Base-by-base conservation (phyloP, 1,140 invertebrate species). In the Pseudoatta argentina region DNA sequence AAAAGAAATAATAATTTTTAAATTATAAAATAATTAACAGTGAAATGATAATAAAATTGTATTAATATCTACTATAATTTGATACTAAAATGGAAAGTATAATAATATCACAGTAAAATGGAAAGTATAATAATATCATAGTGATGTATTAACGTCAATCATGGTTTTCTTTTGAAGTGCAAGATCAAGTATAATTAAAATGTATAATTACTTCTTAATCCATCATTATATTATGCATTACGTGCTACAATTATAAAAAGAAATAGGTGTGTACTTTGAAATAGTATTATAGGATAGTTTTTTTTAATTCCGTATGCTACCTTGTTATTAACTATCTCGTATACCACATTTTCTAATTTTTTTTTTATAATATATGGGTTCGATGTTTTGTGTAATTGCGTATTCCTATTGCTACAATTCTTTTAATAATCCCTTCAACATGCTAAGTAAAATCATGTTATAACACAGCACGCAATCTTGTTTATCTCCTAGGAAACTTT, bases 161-260 rank as follows among this genome's bases (percentile, higher is more conserved):
- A 30, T 51, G 12, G 7, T 61, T 48, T 73, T 59, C 3, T 39
- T 39, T 59, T 21, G 16, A 39, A 27, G 1, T 59, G 14, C 27
- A n/a, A 63, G 2, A 83, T 51, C 61, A 61, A 51, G 2, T 59
- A 16, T 30, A 82, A 82, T 82, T 82, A 34, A 73, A 30, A 16
- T 44, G 21, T 44, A 55, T 51, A 83, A 83, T 73, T 83, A 83
- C n/a, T 73, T 51, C 18, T 59, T 27, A 55, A 75, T 51, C 57
- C 16, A 75, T 75, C 4, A 57, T 44, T 34, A 82, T 82, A 75
- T 75, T 83, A 75, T 21, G 14, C 30, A 6, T 30, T 73, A 75
- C 39, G 21, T 57, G 55, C 55, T 27, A 75, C 39, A 39, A 18
- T 51, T 27, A 27, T 39, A 21, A 48, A 51, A 51, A 27, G 16